Evolutionary conservation across 2,888 invertebrate genomes (phyloP), one percentile per base, ranked within the genome.

Genomic region (Orthosia incerta): DNA sequence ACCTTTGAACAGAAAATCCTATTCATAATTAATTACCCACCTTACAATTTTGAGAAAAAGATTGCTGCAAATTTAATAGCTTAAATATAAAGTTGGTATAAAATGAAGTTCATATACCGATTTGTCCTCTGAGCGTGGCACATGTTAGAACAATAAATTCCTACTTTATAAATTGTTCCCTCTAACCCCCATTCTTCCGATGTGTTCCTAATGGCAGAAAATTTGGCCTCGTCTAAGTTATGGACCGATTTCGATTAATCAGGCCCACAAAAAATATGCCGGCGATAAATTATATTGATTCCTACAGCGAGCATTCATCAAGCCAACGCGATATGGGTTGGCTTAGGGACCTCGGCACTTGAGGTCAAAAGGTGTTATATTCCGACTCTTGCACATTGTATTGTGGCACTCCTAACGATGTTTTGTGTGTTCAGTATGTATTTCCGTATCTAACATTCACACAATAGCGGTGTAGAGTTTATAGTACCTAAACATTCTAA

Each of bases 281-380:
- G 46, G 55, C 72, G 64, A 85, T 79, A 82, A 76, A 76, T 78
- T 77, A 71, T 76, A 79, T 80, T 71, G 76, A 76, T 74, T 74
- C 74, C 71, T 72, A 77, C 71, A 74, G 50, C 61, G 74, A 69
- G 74, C 70, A 70, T 75, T 76, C 71, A 72, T 84, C 71, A 80
- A 70, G 57, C 63, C 66, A 59, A 85, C 78, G 71, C 63, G 74
- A 74, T 76, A 80, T 82, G 85, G 76, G 79, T 72, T 86, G 87
- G 75, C 75, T 86, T 83, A 73, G 59, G 74, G 76, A 86, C 83
- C 86, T 85, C 80, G 68, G 75, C 62, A 57, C 51, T 50, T 75
- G 65, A 86, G 80, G 80, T 85, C 76, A 73, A 71, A 78, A 71
- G 53, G 73, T 75, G 60, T 56, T 69, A 77, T 71, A 70, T 77